These are phyloP conservation scores for Hemitrygon akajei DNA, from an alignment of 2,797 vertebrate genomes.

Conservation along the genomic window DNA sequence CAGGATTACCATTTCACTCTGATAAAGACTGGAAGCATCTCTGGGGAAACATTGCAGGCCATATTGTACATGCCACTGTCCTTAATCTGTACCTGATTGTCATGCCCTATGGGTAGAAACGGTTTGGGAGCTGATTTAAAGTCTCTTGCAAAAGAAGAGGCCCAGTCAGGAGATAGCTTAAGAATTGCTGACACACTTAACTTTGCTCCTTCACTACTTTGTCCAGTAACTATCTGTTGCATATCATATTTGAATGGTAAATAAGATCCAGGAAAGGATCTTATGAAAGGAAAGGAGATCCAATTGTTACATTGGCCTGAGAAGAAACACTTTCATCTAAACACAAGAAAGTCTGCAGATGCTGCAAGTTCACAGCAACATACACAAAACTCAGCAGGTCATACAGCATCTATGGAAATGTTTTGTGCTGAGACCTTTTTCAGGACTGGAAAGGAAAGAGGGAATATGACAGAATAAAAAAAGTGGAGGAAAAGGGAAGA, in stretches of 20 bases:
- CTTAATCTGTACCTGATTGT: background rate
- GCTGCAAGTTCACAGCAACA: too few species aligned
- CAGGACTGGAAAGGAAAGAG: too few species aligned
- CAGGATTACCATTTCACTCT: background rate
- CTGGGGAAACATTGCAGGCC: background rate
- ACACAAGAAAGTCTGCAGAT: background rate
- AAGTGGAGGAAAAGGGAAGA: too few species aligned
- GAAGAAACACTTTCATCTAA: background rate
- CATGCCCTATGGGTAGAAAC: background rate
- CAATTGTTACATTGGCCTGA: background rate
- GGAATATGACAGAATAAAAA: too few species aligned
- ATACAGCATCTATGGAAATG: too few species aligned
- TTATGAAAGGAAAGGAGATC: background rate
- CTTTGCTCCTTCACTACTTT: background rate
- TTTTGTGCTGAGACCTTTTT: too few species aligned
- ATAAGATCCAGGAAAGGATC: background rate
- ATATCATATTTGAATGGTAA: background rate
- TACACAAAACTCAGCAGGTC: too few species aligned
- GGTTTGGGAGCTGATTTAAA: background rate
- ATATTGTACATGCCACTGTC: background rate
- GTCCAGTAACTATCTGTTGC: background rate
- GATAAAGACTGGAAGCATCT: background rate
- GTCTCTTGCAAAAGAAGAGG: background rate
- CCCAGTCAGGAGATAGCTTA: background rate
- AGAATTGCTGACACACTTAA: background rate